A percentile compares a stretch with the other conserved stretches of the same genome.
phyloP scores from a whole-genome alignment of 2,888 invertebrate species.

The Escarpia spicata region DNA sequence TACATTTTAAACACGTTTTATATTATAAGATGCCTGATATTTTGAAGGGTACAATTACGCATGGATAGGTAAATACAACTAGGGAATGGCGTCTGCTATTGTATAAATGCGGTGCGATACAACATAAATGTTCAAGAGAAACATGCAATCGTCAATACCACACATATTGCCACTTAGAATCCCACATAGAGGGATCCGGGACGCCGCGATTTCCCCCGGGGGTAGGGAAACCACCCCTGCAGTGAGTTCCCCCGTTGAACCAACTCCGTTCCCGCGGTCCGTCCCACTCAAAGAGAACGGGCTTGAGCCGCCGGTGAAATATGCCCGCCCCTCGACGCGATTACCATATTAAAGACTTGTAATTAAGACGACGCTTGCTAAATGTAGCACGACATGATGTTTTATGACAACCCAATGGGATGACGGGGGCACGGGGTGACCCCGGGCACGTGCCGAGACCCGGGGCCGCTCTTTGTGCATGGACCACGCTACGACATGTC shows the following conservation, averaged over 20 bases:
- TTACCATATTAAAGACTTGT: background rate
- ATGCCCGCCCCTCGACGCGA: background rate
- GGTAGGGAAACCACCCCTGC: too few species aligned
- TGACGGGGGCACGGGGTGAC: background rate
- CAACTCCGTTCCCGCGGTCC: background rate
- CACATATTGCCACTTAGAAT: background rate
- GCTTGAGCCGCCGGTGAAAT: background rate
- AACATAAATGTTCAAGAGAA: background rate
- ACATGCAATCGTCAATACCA: background rate
- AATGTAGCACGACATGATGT: background rate
- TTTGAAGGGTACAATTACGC: background rate
- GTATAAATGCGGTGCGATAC: too few species aligned
- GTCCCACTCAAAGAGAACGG: background rate
- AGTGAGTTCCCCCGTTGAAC: background rate
- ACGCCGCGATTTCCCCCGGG: too few species aligned
- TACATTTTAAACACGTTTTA: background rate
- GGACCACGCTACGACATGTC: background rate
- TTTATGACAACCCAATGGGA: background rate
- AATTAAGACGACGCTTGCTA: conserved; percentile 16
- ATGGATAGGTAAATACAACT: too few species aligned
- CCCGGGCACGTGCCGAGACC: background rate
- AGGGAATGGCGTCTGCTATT: too few species aligned
- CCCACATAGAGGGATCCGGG: background rate
- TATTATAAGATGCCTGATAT: background rate
- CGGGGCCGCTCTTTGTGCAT: background rate